These are phyloP conservation scores for Minunthozetes semirufus DNA, from an alignment of 2,888 invertebrate genomes.

Conservation along the genomic window DNA sequence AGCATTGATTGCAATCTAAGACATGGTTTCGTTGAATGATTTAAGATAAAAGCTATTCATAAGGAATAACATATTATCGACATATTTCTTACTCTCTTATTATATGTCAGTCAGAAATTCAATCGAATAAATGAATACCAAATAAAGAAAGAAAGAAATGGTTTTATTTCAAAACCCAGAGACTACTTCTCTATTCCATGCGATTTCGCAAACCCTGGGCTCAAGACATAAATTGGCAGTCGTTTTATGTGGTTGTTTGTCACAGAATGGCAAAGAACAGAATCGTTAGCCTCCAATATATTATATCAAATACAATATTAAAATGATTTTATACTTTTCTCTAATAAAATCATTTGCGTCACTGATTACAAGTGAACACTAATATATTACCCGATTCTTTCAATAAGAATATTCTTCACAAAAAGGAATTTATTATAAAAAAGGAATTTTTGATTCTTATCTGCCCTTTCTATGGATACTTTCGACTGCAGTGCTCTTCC, in stretches of 20 bases:
- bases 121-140: conserved; percentile 14
- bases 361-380: conserved; percentile 6
- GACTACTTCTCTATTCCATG: conserved; percentile 3
- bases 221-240: conserved; percentile 39
- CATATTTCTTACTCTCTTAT: background rate
- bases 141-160: background rate
- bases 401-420: too few relatives aligned
- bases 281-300: conserved; percentile 41
- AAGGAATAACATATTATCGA: background rate
- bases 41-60: conserved; percentile 11
- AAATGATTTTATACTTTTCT: conserved; percentile 8
- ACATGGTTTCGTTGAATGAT: background rate
- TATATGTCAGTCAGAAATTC: conserved; percentile 16
- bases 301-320: background rate
- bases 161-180: too few relatives aligned
- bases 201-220: conserved; percentile 31
- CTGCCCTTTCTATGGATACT: background rate
- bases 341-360: conserved; percentile 30
- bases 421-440: background rate
- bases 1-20: background rate
- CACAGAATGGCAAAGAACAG: conserved; percentile 44
- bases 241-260: conserved; percentile 42
- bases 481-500: background rate
- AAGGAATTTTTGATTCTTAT: conserved; percentile 1
- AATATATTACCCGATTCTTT: conserved; percentile 2